Conservation (phyloP, 2,888 invertebrate genomes). For the Anodontia alba region DNA sequence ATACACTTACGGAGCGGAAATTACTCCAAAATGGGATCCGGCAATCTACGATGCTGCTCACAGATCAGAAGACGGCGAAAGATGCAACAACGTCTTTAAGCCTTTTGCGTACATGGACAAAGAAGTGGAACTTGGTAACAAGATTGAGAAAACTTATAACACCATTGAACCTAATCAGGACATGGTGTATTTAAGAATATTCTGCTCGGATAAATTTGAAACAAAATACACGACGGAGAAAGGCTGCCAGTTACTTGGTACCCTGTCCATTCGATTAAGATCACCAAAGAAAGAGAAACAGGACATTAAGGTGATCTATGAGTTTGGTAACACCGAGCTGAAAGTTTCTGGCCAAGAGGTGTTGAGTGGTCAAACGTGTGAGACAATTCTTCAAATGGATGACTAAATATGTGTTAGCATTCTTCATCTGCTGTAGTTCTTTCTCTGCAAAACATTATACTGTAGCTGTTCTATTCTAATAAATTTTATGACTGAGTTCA, state of each 20-base stretch:
- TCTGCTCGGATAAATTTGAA: conserved; percentile 37
- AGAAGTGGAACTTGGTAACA: conserved; percentile 32
- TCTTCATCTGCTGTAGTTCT: not conserved
- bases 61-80: conserved; percentile 38
- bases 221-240: conserved; percentile 46
- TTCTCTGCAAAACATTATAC: too few relatives aligned
- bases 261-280: conserved; percentile 36
- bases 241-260: conserved; percentile 45
- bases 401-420: conserved; percentile 20
- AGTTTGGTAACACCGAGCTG: conserved; percentile 55
- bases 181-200: conserved; percentile 41
- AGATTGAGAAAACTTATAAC: conserved; percentile 40
- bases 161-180: conserved; percentile 44
- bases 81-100: conserved; percentile 48
- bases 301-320: conserved; percentile 48
- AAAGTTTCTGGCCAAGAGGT: conserved; percentile 43
- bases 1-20: conserved; percentile 61
- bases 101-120: conserved; percentile 38
- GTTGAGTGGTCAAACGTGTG: conserved; percentile 28
- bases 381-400: conserved; percentile 43
- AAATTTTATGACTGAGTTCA: too few relatives aligned
- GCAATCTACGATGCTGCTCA: conserved; percentile 29
- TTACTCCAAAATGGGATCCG: conserved; percentile 56
- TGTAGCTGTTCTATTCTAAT: too few relatives aligned
- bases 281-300: conserved; percentile 41